A percentile compares a stretch with the other conserved stretches of the same genome.
phyloP scores from a whole-genome alignment of 2,113 vertebrate species.

The Eretmochelys imbricata region DNA sequence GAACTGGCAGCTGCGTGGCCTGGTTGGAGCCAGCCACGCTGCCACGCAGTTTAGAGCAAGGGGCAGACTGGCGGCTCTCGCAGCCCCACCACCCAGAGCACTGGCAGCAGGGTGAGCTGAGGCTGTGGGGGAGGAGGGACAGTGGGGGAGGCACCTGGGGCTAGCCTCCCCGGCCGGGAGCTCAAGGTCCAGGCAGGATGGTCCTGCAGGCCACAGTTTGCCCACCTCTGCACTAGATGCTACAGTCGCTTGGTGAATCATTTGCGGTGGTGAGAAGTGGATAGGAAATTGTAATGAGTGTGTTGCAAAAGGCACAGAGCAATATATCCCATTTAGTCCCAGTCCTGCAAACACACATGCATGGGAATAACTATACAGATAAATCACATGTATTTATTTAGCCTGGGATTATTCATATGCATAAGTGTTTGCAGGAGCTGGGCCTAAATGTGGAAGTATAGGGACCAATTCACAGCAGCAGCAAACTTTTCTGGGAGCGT shows the following conservation, averaged over 20 bases:
- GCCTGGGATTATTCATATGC: not conserved
- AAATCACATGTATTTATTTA: not conserved
- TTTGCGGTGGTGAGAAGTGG: not conserved
- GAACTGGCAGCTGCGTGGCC: no score
- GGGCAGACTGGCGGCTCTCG: no score
- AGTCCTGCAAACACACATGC: not conserved
- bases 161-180: no score
- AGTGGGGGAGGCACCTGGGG: no score
- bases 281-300: conserved; percentile 2
- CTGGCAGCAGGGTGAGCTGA: no score
- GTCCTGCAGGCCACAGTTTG: no score
- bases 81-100: no score
- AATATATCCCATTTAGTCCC: not conserved
- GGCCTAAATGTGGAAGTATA: not conserved
- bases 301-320: not conserved
- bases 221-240: not conserved
- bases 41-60: no score
- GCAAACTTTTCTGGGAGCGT: not conserved
- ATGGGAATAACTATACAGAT: not conserved
- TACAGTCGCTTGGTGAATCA: conserved; percentile 16
- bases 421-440: not conserved
- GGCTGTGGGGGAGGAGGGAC: no score
- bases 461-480: not conserved
- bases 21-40: no score
- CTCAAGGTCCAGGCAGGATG: no score